Conservation (phyloP, 35 echinoderm and acorn worm species). For the Patiria miniata region DNA sequence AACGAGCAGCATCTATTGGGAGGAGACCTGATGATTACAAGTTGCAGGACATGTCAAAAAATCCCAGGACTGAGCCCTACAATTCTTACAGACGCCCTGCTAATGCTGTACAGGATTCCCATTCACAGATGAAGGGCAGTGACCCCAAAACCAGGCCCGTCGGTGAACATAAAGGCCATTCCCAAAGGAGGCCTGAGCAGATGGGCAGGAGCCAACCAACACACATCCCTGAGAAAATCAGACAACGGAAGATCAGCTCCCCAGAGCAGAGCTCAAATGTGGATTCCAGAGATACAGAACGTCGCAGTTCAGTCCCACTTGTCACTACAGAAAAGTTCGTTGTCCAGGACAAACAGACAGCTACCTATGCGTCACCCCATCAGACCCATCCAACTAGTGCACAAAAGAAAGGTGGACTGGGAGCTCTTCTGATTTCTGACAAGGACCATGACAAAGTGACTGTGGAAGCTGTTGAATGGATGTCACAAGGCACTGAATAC, state of each 20-base stretch:
- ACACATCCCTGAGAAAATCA: background rate
- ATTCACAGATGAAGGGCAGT: background rate
- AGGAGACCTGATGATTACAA: background rate
- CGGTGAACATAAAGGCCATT: background rate
- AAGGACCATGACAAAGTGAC: background rate
- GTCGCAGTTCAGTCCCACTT: background rate
- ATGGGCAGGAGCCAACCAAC: background rate
- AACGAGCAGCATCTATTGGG: background rate
- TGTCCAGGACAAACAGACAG: background rate
- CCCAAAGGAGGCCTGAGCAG: background rate
- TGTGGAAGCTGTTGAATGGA: background rate
- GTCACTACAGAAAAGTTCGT: background rate
- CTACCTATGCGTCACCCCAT: background rate
- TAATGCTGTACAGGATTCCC: background rate
- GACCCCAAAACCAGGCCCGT: background rate
- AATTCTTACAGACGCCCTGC: background rate
- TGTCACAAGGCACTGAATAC: background rate
- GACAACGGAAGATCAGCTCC: background rate
- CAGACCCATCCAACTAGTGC: background rate
- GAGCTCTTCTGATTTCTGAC: background rate
- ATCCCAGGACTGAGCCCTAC: background rate
- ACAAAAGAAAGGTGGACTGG: background rate
- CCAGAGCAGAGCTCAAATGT: background rate
- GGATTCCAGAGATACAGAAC: background rate
- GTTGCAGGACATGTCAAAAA: background rate